A percentile compares a stretch with the other conserved stretches of the same genome.
phyloP scores from a whole-genome alignment of 2,888 invertebrate species.

The Drosophila melanocephala region DNA sequence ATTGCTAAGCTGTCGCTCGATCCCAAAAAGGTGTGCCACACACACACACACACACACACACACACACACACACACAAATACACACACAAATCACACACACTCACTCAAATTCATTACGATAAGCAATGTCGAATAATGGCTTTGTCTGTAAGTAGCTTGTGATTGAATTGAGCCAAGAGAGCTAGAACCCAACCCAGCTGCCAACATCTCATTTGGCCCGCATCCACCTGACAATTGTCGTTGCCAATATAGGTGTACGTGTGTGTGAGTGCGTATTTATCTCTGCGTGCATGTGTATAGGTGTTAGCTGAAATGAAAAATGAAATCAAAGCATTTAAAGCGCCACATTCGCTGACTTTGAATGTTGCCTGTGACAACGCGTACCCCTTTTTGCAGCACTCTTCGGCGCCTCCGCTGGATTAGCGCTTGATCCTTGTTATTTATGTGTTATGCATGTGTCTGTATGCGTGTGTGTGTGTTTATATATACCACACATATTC shows the following conservation, averaged over 20 bases:
- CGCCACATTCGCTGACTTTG: slow-evolving; percentile 69
- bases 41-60: slow-evolving; percentile 39
- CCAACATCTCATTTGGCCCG: slow-evolving; percentile 55
- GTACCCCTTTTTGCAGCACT: slow-evolving; percentile 57
- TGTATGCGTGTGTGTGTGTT: neutral
- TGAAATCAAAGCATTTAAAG: slow-evolving; percentile 81
- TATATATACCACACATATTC: slow-evolving; percentile 3
- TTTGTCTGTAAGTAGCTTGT: slow-evolving; percentile 79
- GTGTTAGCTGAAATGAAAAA: slow-evolving; percentile 71
- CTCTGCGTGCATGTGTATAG: slow-evolving; percentile 15
- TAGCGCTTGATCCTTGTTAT: slow-evolving; percentile 75
- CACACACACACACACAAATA: slow-evolving; percentile 4
- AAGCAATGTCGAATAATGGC: slow-evolving; percentile 66
- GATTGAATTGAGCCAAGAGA: slow-evolving; percentile 74
- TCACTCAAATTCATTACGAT: slow-evolving; percentile 59
- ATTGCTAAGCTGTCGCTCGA: slow-evolving; percentile 47
- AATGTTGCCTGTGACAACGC: slow-evolving; percentile 56
- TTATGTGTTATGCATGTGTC: slow-evolving; percentile 58
- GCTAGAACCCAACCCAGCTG: slow-evolving; percentile 33
- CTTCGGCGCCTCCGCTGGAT: slow-evolving; percentile 56
- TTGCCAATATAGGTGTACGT: neutral
- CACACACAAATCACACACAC: slow-evolving; percentile 3
- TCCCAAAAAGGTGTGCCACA: slow-evolving; percentile 40
- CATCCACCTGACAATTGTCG: slow-evolving; percentile 56
- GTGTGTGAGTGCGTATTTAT: neutral